phyloP scores from a whole-genome alignment of 1,140 invertebrate species.

The Dendroctonus valens region DNA sequence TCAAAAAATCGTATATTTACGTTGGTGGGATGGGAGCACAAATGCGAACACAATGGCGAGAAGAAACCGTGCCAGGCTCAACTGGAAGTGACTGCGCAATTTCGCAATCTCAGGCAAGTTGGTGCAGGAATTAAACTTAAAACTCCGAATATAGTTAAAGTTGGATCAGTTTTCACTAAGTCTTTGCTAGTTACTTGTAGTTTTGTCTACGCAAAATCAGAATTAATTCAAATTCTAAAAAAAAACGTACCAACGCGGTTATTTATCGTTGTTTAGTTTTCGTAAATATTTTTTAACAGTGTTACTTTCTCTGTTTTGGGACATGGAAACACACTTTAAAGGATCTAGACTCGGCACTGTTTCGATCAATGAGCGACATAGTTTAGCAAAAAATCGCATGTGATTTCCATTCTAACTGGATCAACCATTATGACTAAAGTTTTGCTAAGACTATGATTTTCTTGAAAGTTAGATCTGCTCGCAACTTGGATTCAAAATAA shows the following conservation, averaged over 20 bases:
- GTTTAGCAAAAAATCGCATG: neutral
- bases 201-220: neutral
- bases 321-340: neutral
- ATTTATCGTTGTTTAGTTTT: too few relatives aligned
- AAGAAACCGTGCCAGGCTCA: conserved; percentile 48
- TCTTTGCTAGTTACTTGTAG: too few relatives aligned
- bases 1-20: conserved; percentile 32
- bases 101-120: conserved; percentile 27
- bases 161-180: too few relatives aligned
- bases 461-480: too few relatives aligned
- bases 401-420: neutral
- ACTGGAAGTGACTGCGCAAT: conserved; percentile 38
- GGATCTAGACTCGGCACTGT: neutral
- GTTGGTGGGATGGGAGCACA: conserved; percentile 45
- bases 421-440: neutral
- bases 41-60: conserved; percentile 45
- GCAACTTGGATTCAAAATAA: neutral
- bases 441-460: too few relatives aligned
- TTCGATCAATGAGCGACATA: neutral
- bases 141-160: neutral
- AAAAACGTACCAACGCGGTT: too few relatives aligned
- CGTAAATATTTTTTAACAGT: too few relatives aligned
- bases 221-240: neutral
- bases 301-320: neutral
- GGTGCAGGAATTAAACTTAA: neutral